A percentile compares a stretch with the other conserved stretches of the same genome.
These are phyloP conservation scores for Nannoperca obscura DNA, from an alignment of 2,797 vertebrate genomes.

Conservation along the genomic window DNA sequence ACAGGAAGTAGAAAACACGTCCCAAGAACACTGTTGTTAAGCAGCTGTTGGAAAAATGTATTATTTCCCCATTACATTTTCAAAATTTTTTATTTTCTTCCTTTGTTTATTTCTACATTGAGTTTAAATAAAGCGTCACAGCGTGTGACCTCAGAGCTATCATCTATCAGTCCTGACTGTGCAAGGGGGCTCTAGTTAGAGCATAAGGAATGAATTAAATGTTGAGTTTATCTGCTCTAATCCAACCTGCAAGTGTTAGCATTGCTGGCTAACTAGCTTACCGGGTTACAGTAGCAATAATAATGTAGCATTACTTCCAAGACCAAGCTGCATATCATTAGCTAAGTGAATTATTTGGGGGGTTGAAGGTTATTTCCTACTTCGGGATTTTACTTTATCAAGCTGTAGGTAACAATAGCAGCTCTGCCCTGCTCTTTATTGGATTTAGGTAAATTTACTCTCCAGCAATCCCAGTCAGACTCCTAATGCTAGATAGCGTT, in stretches of 20 bases:
- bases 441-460: neutral
- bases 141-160: neutral
- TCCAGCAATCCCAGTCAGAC: neutral
- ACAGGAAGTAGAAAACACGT: neutral
- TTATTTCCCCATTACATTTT: neutral
- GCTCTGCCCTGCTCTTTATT: neutral
- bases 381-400: neutral
- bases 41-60: too few species aligned
- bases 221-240: neutral
- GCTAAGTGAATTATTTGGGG: neutral
- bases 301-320: neutral
- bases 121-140: neutral
- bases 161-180: too few species aligned
- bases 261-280: neutral
- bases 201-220: neutral
- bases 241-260: neutral
- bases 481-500: too few species aligned
- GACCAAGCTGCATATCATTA: too few species aligned
- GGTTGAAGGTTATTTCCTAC: neutral
- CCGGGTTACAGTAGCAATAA: too few species aligned
- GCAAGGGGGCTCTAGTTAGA: too few species aligned
- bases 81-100: neutral
- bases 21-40: neutral
- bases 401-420: neutral
- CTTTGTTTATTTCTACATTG: neutral